Conservation (phyloP, 1,140 invertebrate species). For the Drosophila simulans region DNA sequence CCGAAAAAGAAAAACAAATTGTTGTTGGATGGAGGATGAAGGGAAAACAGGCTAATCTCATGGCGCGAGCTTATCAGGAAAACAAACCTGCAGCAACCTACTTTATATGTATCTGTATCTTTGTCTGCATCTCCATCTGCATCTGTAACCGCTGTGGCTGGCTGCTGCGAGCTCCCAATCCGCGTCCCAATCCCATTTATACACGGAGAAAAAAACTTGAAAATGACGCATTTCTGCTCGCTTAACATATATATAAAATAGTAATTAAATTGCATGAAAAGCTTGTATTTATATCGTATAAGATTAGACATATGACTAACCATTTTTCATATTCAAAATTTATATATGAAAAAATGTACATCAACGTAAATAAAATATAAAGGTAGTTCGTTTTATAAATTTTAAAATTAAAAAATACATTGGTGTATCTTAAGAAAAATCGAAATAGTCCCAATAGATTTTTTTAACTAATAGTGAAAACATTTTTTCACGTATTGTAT, state of each 20-base stretch:
- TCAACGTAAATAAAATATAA: no score
- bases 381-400: not conserved
- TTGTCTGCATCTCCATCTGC: conserved; percentile 45
- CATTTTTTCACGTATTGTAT: no score
- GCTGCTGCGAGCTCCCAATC: conserved; percentile 39
- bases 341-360: no score
- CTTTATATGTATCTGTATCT: conserved; percentile 68
- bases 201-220: not conserved
- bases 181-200: conserved; percentile 18
- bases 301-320: no score
- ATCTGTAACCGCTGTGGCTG: conserved; percentile 42
- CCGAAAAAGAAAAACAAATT: conserved; percentile 21
- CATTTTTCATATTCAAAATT: no score
- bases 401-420: not conserved
- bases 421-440: no score
- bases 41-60: conserved; percentile 60
- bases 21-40: not conserved
- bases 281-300: no score
- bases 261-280: no score
- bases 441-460: no score
- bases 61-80: conserved; percentile 70
- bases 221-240: no score
- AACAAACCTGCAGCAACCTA: conserved; percentile 78
- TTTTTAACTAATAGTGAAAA: no score
- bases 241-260: no score